These are phyloP conservation scores for Nibea albiflora DNA, from an alignment of 2,113 vertebrate genomes.

Conservation along the genomic window DNA sequence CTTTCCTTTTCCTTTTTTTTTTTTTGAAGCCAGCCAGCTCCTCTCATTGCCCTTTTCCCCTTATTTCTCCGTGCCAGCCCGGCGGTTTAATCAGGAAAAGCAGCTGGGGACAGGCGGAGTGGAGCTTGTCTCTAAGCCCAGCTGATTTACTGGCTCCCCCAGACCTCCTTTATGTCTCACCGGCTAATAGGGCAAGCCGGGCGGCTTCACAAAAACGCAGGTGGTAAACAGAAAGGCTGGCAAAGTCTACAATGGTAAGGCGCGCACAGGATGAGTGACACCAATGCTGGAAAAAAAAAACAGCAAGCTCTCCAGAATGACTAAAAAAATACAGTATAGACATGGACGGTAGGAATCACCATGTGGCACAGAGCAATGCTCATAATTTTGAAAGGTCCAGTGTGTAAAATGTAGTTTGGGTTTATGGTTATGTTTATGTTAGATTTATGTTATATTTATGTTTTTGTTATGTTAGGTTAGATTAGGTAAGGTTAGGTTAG, in stretches of 20 bases:
- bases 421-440: too few species aligned
- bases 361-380: background rate
- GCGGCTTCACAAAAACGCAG: slow-evolving; percentile 33
- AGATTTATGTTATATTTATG: too few species aligned
- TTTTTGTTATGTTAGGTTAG: too few species aligned
- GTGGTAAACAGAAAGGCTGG: slow-evolving; percentile 24
- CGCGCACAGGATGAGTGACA: slow-evolving; percentile 16
- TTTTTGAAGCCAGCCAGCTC: slow-evolving; percentile 3
- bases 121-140: slow-evolving; percentile 53
- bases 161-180: slow-evolving; percentile 53
- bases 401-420: too few species aligned
- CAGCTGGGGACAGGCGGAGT: slow-evolving; percentile 61
- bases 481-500: too few species aligned
- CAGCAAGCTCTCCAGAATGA: background rate
- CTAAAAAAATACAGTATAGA: background rate
- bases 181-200: slow-evolving; percentile 46
- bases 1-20: slow-evolving; percentile 1
- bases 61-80: slow-evolving; percentile 22
- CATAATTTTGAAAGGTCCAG: background rate
- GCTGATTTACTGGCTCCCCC: slow-evolving; percentile 58
- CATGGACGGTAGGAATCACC: background rate
- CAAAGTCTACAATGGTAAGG: slow-evolving; percentile 17
- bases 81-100: slow-evolving; percentile 68
- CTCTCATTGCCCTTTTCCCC: slow-evolving; percentile 37
- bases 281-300: background rate